phyloP scores from a whole-genome alignment of 2,113 vertebrate genomes.

The Vanacampus margaritifer region DNA sequence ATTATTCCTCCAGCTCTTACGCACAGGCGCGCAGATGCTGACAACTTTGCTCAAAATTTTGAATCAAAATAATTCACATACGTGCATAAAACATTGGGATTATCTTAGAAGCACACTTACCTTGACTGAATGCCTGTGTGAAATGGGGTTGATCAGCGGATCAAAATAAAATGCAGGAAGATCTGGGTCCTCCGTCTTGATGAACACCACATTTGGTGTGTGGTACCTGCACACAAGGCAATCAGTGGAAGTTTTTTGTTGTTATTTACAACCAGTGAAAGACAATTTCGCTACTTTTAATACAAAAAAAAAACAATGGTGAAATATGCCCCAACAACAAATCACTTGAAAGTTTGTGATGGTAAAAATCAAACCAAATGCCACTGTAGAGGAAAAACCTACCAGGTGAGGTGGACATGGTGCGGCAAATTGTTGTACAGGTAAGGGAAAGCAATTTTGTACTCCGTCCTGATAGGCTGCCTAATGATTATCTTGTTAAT shows the following conservation, averaged over 20 bases:
- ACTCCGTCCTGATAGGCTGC: conserved; percentile 96
- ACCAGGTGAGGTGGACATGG: conserved; percentile 98
- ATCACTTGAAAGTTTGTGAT: neutral
- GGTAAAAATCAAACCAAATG: neutral
- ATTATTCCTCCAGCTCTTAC: conserved; percentile 58
- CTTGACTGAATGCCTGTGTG: conserved; percentile 97
- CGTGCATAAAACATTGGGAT: neutral
- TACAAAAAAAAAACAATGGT: neutral
- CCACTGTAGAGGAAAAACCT: neutral
- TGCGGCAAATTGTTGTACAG: conserved; percentile 98
- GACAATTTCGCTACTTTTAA: neutral
- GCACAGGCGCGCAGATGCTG: conserved; percentile 44
- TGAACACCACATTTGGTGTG: conserved; percentile 97
- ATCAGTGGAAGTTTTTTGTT: neutral
- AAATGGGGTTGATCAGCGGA: conserved; percentile 97
- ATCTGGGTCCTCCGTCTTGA: conserved; percentile 98
- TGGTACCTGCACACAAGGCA: conserved; percentile 82
- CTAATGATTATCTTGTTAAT: conserved; percentile 99
- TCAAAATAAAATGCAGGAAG: conserved; percentile 98
- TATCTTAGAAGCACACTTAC: conserved; percentile 61
- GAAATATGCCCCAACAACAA: neutral
- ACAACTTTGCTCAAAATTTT: neutral
- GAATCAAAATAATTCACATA: neutral
- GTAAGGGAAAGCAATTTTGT: conserved; percentile 97
- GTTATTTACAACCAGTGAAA: neutral